phyloP scores from a whole-genome alignment of 92 coral and sea anemone species.

The Blastomussa wellsi region DNA sequence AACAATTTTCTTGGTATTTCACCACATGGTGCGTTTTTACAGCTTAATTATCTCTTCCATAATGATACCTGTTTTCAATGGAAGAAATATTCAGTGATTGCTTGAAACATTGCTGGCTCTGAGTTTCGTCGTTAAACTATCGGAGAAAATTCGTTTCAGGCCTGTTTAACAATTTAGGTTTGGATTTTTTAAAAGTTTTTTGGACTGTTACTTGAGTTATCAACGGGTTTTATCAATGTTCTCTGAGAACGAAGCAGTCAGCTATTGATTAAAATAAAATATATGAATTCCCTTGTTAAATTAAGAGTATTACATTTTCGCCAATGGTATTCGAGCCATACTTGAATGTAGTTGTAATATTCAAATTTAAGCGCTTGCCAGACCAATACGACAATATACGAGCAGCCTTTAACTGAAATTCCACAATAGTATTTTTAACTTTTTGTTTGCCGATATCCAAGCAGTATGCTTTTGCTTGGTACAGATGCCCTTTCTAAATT shows the following conservation, averaged over 20 bases:
- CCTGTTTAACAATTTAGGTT: not conserved
- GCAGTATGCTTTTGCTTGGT: not conserved
- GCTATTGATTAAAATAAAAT: not conserved
- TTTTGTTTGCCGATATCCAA: not conserved
- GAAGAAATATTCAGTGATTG: not conserved
- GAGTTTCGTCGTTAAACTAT: not conserved
- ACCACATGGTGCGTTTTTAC: not conserved
- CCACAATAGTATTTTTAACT: not conserved
- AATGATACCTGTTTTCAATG: not conserved
- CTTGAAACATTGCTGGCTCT: not conserved
- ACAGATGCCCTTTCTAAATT: not conserved
- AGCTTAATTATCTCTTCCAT: not conserved
- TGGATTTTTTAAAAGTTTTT: not conserved
- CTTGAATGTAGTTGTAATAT: conserved; percentile 2
- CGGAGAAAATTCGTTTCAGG: not conserved
- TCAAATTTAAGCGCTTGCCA: not conserved
- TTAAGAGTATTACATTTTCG: not conserved
- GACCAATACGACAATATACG: not conserved
- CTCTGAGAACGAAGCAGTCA: not conserved
- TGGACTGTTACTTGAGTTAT: not conserved
- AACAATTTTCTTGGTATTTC: not conserved
- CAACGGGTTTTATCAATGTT: not conserved
- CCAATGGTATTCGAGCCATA: not conserved
- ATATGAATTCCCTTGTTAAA: not conserved
- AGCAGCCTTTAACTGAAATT: not conserved